These are phyloP conservation scores for Alca torda DNA, from an alignment of 2,797 vertebrate genomes.

Conservation along the genomic window DNA sequence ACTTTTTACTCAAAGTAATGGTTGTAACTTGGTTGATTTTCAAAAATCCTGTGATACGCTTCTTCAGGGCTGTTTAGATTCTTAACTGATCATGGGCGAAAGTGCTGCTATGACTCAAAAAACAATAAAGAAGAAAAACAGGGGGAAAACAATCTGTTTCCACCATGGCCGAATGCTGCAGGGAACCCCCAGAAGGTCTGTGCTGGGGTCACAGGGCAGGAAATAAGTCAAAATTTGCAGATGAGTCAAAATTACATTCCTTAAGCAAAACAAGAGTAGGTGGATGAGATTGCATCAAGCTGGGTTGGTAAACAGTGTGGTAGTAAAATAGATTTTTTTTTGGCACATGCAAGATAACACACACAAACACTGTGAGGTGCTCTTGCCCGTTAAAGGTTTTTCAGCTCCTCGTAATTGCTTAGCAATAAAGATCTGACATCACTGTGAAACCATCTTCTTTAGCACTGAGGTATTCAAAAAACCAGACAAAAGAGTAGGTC, in stretches of 20 bases:
- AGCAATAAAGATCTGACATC: background rate
- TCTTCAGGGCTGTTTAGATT: background rate
- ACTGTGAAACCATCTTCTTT: background rate
- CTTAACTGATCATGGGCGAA: background rate
- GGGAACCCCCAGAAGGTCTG: background rate
- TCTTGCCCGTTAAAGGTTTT: background rate
- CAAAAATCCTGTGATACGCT: background rate
- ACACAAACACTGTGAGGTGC: background rate
- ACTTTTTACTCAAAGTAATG: background rate
- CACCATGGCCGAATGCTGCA: rapidly evolving
- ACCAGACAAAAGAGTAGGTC: background rate
- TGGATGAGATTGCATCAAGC: background rate
- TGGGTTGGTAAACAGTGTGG: background rate
- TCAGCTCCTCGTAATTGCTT: background rate
- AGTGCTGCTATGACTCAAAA: background rate
- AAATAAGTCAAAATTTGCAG: background rate
- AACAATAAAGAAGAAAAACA: background rate
- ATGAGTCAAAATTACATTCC: background rate
- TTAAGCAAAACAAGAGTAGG: background rate
- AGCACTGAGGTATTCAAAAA: too few relatives aligned
- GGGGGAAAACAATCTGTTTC: rapidly evolving
- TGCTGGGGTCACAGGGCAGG: background rate
- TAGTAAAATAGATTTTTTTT: background rate
- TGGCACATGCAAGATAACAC: background rate
- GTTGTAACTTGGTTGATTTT: background rate